Evolutionary conservation across 2,888 invertebrate species (phyloP).

Genomic region (Xanthorhoe spadicearia): DNA sequence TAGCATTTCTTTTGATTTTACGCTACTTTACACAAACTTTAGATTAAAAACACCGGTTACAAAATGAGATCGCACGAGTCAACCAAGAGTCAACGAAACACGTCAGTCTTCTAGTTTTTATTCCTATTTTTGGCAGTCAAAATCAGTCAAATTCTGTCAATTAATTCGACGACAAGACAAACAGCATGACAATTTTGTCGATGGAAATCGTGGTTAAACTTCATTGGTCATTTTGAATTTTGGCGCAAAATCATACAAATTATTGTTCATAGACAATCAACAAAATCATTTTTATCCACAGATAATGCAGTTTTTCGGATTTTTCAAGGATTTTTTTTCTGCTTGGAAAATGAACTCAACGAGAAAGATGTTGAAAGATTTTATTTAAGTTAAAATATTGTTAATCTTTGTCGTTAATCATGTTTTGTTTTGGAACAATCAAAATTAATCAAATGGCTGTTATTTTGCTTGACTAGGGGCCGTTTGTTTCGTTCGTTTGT

Average conservation of each 20-base stretch:
- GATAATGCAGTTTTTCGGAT: neutral
- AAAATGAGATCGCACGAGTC: conserved; percentile 49
- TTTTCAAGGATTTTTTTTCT: neutral
- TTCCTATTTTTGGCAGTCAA: neutral
- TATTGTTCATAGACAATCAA: neutral
- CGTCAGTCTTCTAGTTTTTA: conserved; percentile 60
- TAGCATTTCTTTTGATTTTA: conserved; percentile 65
- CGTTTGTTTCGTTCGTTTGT: too few species aligned
- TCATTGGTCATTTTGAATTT: conserved; percentile 66
- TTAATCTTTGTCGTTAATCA: too few species aligned
- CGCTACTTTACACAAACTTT: conserved; percentile 50
- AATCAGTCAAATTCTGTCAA: too few species aligned
- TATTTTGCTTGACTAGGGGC: too few species aligned
- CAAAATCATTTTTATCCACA: too few species aligned
- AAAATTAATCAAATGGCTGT: too few species aligned
- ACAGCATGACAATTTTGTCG: conserved; percentile 62
- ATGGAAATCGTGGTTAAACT: conserved; percentile 74
- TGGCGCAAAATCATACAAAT: conserved; percentile 43
- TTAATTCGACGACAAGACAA: neutral
- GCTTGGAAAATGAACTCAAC: too few species aligned
- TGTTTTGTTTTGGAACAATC: too few species aligned
- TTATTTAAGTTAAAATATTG: too few species aligned
- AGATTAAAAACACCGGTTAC: conserved; percentile 47
- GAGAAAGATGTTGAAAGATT: too few species aligned
- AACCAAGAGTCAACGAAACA: conserved; percentile 53